A percentile compares a stretch with the other conserved stretches of the same genome.
phyloP scores from a whole-genome alignment of 2,797 vertebrate genomes.

The Melopsittacus undulatus region DNA sequence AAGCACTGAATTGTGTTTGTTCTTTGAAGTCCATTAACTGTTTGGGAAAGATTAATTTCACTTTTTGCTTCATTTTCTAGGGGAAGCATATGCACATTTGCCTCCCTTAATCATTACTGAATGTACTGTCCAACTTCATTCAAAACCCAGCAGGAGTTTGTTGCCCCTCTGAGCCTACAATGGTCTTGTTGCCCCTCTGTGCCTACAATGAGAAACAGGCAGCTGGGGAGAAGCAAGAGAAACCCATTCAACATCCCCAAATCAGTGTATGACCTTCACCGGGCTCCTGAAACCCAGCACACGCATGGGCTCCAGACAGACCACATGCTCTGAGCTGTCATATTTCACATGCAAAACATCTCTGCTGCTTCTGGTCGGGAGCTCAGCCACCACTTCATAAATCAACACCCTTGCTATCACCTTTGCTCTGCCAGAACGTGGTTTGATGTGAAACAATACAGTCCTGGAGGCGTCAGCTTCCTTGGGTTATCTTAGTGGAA shows the following conservation, averaged over 20 bases:
- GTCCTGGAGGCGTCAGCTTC: neutral
- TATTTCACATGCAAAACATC: neutral
- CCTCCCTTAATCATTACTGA: neutral
- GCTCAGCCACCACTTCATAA: neutral
- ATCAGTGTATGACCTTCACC: neutral
- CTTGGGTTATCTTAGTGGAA: neutral
- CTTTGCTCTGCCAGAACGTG: neutral
- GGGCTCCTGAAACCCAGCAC: neutral
- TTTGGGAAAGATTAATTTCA: neutral
- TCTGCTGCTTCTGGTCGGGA: slow-evolving; percentile 17
- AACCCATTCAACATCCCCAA: neutral
- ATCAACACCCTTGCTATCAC: neutral
- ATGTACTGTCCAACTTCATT: neutral
- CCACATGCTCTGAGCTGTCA: accelerated
- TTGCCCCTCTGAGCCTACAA: neutral
- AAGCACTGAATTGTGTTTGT: accelerated
- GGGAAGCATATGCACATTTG: accelerated
- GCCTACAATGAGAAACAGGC: accelerated
- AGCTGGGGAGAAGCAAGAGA: neutral
- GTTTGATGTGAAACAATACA: neutral
- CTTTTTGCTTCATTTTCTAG: neutral
- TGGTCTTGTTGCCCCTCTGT: neutral
- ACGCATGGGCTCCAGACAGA: accelerated
- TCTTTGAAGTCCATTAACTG: neutral
- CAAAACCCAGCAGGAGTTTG: neutral